Evolutionary conservation across 2,113 vertebrate species (phyloP), one percentile per base, ranked within the genome.

Genomic region (Microtus richardsoni): DNA sequence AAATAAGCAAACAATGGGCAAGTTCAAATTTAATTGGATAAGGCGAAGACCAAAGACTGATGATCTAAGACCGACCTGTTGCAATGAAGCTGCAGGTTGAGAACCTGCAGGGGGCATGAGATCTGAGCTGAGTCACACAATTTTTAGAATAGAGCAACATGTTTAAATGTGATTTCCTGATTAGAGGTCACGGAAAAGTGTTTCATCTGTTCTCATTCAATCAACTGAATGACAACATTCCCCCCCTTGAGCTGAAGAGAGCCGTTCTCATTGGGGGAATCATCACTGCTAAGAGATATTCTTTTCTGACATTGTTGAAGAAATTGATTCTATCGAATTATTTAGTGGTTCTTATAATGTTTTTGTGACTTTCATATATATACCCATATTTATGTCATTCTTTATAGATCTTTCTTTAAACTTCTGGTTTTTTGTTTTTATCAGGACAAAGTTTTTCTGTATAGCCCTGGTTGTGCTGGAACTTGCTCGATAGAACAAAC

Each of bases 241-340:
- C 6, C 19, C 97, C 88, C 96, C 44, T 96, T 97, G 41, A 89
- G 77, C 77, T 95, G 64, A 91, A 78, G 91, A 96, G 73, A 91
- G 22, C 66, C 11, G 4, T 91, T 91, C 77, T n/a, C 49, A 30
- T 21, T 75, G 17, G 17, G 17, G 11, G 47, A 33, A 68, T n/a
- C 54, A 70, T 64, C 3, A 5, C 26, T 89, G 30, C 33, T 39
- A 73, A 14, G 73, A 75, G 79, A 68, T 58, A 58, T 86, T 6
- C 17, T 8, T 77, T 91, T 88, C 17, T 52, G 41, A 64, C 41
- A n/a, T 82, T 82, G 54, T 44, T 52, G 60, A 33, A 70, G 3
- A 17, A 33, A 92, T 91, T 86, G 89, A 90, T 62, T 70, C 66
- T 78, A 6, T 12, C 33, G 33, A 79, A n/a, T 94, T 33, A 71